Conservation (phyloP, 2,888 invertebrate species). For the Nasonia oneida region DNA sequence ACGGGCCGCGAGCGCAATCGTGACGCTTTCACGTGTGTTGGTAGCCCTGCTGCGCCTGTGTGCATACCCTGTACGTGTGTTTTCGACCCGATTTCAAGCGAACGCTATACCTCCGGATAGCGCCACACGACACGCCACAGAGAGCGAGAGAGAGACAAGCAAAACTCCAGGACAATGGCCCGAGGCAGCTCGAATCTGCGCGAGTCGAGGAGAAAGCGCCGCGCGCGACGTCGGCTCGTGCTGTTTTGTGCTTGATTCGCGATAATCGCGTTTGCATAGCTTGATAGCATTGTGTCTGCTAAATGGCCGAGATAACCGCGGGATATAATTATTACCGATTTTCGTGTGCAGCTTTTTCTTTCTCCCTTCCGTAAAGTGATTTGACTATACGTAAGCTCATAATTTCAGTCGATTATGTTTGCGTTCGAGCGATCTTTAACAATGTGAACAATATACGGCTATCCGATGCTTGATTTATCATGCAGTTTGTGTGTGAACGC, state of each 20-base stretch:
- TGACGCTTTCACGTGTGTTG: conserved; percentile 53
- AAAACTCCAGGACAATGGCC: conserved; percentile 39
- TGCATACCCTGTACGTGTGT: background rate
- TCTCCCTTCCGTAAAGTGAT: background rate
- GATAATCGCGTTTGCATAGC: conserved; percentile 21
- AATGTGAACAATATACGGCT: background rate
- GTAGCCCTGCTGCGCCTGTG: conserved; percentile 1
- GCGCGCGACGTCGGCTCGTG: background rate
- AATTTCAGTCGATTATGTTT: too few relatives aligned
- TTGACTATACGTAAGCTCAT: too few relatives aligned
- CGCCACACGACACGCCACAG: conserved; percentile 9
- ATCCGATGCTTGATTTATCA: background rate
- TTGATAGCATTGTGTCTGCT: conserved; percentile 7
- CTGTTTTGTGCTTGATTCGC: conserved; percentile 10
- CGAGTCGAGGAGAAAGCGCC: conserved; percentile 36
- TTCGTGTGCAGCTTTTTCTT: background rate
- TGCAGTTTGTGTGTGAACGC: background rate
- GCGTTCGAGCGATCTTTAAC: too few relatives aligned
- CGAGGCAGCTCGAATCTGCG: background rate
- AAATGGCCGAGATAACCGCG: conserved; percentile 13
- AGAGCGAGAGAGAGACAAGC: background rate
- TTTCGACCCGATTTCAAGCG: conserved; percentile 39
- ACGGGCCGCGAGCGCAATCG: conserved; percentile 52
- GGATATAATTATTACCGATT: background rate
- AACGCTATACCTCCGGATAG: background rate